A percentile compares a stretch with the other conserved stretches of the same genome.
Conservation (phyloP, 2,797 vertebrate genomes). For the Malurus leucopterus region DNA sequence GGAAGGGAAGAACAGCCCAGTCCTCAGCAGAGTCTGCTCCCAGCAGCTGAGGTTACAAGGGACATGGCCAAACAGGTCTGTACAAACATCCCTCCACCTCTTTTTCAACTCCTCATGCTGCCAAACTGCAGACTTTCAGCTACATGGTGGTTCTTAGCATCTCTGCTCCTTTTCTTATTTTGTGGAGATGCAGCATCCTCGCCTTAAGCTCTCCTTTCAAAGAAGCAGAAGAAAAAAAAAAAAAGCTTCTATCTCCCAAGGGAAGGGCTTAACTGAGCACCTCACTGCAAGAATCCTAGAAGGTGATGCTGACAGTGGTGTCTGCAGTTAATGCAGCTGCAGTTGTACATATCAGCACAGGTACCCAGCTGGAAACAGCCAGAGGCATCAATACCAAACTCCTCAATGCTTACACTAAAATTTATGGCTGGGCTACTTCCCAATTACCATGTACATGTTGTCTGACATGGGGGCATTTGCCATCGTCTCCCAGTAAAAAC, state of each 20-base stretch:
- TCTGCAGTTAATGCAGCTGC: background rate
- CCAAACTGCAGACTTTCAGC: background rate
- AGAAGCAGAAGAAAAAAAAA: background rate
- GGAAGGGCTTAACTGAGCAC: background rate
- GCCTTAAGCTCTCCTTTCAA: background rate
- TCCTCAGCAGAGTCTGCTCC: background rate
- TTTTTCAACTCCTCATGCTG: background rate
- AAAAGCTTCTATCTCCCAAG: background rate
- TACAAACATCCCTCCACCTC: background rate
- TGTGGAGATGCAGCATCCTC: background rate
- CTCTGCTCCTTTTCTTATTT: background rate
- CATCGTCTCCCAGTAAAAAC: background rate
- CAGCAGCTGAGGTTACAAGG: background rate
- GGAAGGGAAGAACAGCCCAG: background rate
- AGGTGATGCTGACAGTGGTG: constrained; percentile 22
- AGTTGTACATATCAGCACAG: background rate
- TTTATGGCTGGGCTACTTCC: background rate
- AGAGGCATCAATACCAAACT: background rate
- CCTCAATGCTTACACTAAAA: background rate
- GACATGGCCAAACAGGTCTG: background rate
- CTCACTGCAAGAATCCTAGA: background rate
- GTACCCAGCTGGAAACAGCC: background rate
- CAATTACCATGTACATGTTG: rapidly evolving
- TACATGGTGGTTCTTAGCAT: background rate
- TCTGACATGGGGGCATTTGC: background rate